Evolutionary conservation across 2,113 vertebrate species (phyloP), one percentile per base, ranked within the genome.

Genomic region (Rhinopomastus cyanomelas): DNA sequence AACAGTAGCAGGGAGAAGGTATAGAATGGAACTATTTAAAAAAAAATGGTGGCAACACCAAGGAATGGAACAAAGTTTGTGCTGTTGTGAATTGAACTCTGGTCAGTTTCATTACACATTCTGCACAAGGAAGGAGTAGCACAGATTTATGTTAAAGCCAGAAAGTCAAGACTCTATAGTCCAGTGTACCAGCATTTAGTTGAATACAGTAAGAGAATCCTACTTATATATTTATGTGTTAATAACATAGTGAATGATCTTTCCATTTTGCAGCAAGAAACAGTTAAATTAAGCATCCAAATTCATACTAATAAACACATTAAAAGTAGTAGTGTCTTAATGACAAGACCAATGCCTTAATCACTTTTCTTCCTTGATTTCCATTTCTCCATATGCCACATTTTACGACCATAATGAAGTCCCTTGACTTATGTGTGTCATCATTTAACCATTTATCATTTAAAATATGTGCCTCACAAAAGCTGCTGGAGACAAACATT

Each of bases 381-480:
- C 46, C 15, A 55, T 83, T 89, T 78, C 39, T 90, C 32, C 51
- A 16, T 81, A 42, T 56, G 57, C 23, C 3, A 4, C 25, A 75
- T 53, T 90, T 81, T 84, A 89, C 88, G 74, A 81, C 36, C 27
- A 72, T 81, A 86, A 84, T 59, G 46, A 88, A 76, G 59, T 66
- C 34, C 29, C 12, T 79, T 90, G 49, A 94, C 57, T 93, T 93
- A 60, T 76, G 36, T n/a, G 30, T 37, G 36, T 65, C 53, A 87
- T 81, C 53, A 65, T 92, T 93, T 90, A 88, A 49, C 22, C 32
- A 88, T 85, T 39, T 29, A 84, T 75, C 67, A 86, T 68, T 81
- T 92, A 76, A 87, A 81, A 66, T n/a, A 76, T n/a, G 75, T 81
- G 32, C 17, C 17, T 89, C 25, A 49, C 36, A 87, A 79, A 88